Conservation (phyloP, 2,797 vertebrate species). For the Ficedula albicollis region DNA sequence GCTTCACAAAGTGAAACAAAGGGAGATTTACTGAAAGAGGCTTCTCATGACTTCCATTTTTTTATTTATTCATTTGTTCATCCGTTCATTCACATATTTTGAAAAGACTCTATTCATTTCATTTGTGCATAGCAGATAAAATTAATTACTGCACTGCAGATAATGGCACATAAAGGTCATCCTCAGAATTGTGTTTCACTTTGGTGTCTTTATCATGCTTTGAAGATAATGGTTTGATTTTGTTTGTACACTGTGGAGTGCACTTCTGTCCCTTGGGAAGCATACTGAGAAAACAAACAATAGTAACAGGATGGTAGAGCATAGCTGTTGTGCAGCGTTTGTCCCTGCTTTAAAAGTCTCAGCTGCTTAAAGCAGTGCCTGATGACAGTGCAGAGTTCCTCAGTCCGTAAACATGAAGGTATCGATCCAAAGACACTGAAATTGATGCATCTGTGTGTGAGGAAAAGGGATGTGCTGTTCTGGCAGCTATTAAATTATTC, state of each 20-base stretch:
- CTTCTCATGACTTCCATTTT: neutral
- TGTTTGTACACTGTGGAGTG: conserved; percentile 44
- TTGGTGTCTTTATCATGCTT: conserved; percentile 30
- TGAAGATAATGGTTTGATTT: conserved; percentile 37
- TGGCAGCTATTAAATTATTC: conserved; percentile 6
- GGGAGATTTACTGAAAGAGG: conserved; percentile 15
- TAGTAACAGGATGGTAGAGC: neutral
- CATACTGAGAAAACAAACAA: conserved; percentile 55
- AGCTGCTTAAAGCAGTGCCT: neutral
- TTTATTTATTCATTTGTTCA: neutral
- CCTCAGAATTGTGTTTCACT: conserved; percentile 42
- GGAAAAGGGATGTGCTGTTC: neutral
- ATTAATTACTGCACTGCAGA: conserved; percentile 52
- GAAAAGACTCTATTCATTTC: conserved; percentile 25
- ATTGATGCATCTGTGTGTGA: neutral
- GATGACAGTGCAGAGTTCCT: neutral
- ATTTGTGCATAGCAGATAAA: conserved; percentile 36
- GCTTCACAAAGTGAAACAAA: conserved; percentile 47
- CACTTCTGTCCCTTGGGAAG: conserved; percentile 24
- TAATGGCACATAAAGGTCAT: conserved; percentile 34
- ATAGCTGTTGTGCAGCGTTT: neutral
- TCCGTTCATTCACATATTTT: neutral
- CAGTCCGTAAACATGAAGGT: neutral
- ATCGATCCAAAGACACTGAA: neutral
- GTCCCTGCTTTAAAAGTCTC: neutral